A percentile compares a stretch with the other conserved stretches of the same genome.
These are phyloP conservation scores for Nipponacmea schrenckii DNA, from an alignment of 2,888 invertebrate species.

Conservation along the genomic window DNA sequence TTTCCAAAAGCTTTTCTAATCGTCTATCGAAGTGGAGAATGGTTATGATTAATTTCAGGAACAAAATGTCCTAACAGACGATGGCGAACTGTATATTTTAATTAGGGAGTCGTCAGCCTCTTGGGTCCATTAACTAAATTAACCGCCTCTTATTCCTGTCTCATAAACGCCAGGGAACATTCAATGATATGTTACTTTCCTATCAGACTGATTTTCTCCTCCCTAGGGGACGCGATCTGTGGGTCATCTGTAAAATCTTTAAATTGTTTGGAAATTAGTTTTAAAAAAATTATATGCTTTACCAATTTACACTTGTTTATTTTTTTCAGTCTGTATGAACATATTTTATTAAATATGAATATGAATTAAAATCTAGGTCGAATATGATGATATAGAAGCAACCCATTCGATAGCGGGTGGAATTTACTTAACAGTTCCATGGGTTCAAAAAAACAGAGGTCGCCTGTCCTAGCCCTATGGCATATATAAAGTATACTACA, in stretches of 20 bases:
- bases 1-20: constrained; percentile 4
- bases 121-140: constrained; percentile 5
- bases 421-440: too few species aligned
- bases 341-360: too few species aligned
- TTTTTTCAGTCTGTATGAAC: too few species aligned
- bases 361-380: too few species aligned
- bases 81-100: background rate
- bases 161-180: constrained; percentile 7
- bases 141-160: constrained; percentile 5
- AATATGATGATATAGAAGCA: too few species aligned
- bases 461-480: too few species aligned
- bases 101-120: background rate
- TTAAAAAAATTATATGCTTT: too few species aligned
- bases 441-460: too few species aligned
- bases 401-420: too few species aligned
- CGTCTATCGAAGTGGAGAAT: background rate
- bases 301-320: too few species aligned
- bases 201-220: background rate
- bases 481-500: too few species aligned
- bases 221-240: background rate
- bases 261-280: background rate
- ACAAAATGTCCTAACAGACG: background rate
- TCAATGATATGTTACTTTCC: constrained; percentile 3
- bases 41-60: background rate
- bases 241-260: constrained; percentile 8